A percentile compares a stretch with the other conserved stretches of the same genome.
Conservation (phyloP, 2,797 vertebrate species). For the Gymnoscopelus braueri region DNA sequence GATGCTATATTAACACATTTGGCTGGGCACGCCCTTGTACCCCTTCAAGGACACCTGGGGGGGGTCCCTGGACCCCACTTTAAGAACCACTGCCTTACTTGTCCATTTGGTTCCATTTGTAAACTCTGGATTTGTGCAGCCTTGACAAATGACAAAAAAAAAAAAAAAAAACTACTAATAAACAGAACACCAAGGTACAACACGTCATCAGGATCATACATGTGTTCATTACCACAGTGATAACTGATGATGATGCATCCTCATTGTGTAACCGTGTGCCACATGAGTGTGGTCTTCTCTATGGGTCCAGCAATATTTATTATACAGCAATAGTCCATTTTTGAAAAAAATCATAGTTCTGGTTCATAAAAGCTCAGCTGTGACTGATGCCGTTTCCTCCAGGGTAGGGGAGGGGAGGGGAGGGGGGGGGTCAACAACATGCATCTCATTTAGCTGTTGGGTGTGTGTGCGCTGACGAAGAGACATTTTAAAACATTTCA, state of each 20-base stretch:
- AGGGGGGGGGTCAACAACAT: constrained; percentile 35
- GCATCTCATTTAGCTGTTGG: constrained; percentile 62
- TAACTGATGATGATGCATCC: constrained; percentile 48
- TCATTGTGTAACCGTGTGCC: constrained; percentile 41
- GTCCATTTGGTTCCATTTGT: too few relatives aligned
- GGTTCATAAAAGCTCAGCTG: constrained; percentile 58
- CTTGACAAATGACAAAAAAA: constrained; percentile 43
- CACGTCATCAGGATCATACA: constrained; percentile 47
- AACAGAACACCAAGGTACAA: constrained; percentile 30
- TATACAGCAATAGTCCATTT: constrained; percentile 80
- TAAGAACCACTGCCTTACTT: too few relatives aligned
- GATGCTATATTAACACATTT: too few relatives aligned
- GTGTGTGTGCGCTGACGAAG: constrained; percentile 45
- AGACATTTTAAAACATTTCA: constrained; percentile 13
- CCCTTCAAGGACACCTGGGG: too few relatives aligned
- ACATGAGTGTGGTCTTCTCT: constrained; percentile 57
- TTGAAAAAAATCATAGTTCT: constrained; percentile 47
- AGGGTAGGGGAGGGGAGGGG: neutral
- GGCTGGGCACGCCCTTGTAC: too few relatives aligned
- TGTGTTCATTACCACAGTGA: constrained; percentile 54
- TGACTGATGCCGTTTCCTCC: constrained; percentile 59
- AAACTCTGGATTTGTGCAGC: constrained; percentile 41
- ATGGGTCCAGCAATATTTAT: constrained; percentile 80
- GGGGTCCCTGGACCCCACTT: too few relatives aligned
- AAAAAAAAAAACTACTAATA: constrained; percentile 8